A percentile compares a stretch with the other conserved stretches of the same genome.
Evolutionary conservation across 2,888 invertebrate species (phyloP).

Genomic region (Eupithecia abbreviata): DNA sequence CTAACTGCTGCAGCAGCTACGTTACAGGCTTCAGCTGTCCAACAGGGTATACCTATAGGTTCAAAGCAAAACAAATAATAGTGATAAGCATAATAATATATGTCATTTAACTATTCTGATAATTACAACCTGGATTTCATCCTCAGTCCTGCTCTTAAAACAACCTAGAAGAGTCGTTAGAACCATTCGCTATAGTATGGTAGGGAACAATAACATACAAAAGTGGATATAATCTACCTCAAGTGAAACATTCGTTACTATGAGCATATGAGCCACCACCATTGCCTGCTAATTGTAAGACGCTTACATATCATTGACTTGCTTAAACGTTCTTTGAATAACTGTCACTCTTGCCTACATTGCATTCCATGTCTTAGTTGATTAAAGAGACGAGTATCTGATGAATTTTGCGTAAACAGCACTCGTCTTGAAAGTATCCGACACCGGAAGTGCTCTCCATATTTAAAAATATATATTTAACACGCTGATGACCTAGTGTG

Average conservation of each 20-base stretch:
- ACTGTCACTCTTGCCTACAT: conserved; percentile 5
- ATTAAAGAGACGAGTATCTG: background rate
- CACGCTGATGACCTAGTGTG: background rate
- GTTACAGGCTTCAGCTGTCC: background rate
- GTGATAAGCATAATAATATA: background rate
- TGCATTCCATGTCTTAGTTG: background rate
- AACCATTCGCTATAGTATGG: background rate
- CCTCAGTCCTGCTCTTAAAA: background rate
- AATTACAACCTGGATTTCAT: background rate
- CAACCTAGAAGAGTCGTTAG: background rate
- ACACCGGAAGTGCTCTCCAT: background rate
- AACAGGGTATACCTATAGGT: background rate
- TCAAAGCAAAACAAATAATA: background rate
- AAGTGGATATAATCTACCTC: background rate
- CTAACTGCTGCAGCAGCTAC: conserved; percentile 10
- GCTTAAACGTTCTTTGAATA: conserved; percentile 4
- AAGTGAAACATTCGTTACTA: conserved; percentile 1
- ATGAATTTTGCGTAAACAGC: background rate
- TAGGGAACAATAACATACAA: background rate
- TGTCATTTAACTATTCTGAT: background rate
- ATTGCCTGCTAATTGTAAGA: background rate
- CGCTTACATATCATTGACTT: background rate
- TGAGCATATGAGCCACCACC: background rate
- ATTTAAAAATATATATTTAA: too few relatives aligned
- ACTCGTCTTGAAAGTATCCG: background rate